Evolutionary conservation across 1,140 invertebrate species (phyloP), one percentile per base, ranked within the genome.

Genomic region (Bombus terrestris): DNA sequence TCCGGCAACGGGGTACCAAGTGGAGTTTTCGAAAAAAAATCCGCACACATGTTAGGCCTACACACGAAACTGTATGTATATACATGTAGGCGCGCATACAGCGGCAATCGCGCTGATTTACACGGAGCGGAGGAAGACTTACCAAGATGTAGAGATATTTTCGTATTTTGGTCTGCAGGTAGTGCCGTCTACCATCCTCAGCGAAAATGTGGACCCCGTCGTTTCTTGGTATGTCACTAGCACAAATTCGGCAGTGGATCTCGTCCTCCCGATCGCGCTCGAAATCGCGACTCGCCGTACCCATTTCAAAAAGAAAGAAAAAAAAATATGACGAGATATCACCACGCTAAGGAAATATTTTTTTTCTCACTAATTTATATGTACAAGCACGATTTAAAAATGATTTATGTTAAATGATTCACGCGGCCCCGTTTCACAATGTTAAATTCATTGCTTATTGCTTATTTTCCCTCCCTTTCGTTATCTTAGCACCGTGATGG

Each of bases 71-170:
- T 47, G 32, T 79, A 12, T 35, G 4, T 25, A 25, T 47, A 43
- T 71, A 35, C n/a, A 71, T 84, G 10, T 43, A 78, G 22, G 22
- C 82, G 77, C 68, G 68, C 83, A 80, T 64, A 80, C 47, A 85
- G 53, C 39, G 18, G 41, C n/a, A 43, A 66, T 66, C 59, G 43
- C 69, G 47, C 28, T 81, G 28, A 81, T 75, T 85, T 79, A 43
- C 39, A 72, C 18, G 64, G 32, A 77, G 39, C 62, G 28, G 43
- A 39, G 35, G 35, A 37, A 66, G 66, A 93, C 94, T 94, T 90
- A 96, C 96, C 94, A 94, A 92, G 81, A 96, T 95, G 88, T 95
- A 95, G 71, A 96, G 93, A 93, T 96, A 96, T 94, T 95, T 96
- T 86, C 94, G 94, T 89, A 96, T 96, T 93, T 96, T 96, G 47